Conservation (phyloP, 2,888 invertebrate species). For the Fabriciana adippe region DNA sequence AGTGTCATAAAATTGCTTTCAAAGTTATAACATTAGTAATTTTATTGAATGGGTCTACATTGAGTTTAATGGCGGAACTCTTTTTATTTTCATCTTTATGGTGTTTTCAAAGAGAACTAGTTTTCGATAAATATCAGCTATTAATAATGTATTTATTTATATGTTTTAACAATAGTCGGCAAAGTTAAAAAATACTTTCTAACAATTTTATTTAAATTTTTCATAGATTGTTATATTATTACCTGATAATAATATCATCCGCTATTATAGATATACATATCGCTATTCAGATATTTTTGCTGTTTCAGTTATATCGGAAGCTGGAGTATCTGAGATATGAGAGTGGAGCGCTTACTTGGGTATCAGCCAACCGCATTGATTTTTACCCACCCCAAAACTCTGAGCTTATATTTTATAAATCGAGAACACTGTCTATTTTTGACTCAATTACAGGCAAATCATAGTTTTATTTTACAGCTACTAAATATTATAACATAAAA, state of each 20-base stretch:
- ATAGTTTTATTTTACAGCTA: not conserved
- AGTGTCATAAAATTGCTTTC: constrained; percentile 19
- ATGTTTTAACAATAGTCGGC: not conserved
- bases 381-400: constrained; percentile 41
- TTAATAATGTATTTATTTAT: not conserved
- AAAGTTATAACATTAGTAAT: constrained; percentile 8
- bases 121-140: not conserved
- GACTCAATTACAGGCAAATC: too few species aligned
- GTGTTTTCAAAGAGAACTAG: not conserved
- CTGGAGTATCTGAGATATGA: constrained; percentile 13
- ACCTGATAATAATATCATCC: not conserved
- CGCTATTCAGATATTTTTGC: not conserved
- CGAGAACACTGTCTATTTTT: constrained; percentile 1
- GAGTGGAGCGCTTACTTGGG: constrained; percentile 43
- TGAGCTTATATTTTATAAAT: constrained; percentile 13
- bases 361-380: constrained; percentile 47
- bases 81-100: constrained; percentile 1
- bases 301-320: constrained; percentile 15
- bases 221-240: not conserved
- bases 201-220: too few species aligned
- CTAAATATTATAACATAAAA: not conserved
- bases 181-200: too few species aligned
- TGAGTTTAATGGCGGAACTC: not conserved
- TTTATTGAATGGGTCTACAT: not conserved
- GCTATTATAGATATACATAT: not conserved